phyloP scores from a whole-genome alignment of 2,888 invertebrate species.

The Chymomyza amoena region DNA sequence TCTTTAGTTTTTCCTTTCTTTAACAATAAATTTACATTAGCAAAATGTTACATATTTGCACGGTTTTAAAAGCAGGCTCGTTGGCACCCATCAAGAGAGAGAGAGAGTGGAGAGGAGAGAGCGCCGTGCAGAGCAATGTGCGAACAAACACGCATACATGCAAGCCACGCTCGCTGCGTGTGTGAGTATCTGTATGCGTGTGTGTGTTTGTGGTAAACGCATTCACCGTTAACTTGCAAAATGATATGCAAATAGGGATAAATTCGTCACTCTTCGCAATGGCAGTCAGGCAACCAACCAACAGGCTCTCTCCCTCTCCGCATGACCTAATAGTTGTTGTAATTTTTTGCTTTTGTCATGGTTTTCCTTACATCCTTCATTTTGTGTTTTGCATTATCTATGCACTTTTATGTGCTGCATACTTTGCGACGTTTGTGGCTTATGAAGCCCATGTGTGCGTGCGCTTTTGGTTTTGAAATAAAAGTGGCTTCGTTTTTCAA shows the following conservation, averaged over 20 bases:
- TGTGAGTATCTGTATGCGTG: conserved; percentile 22
- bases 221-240: conserved; percentile 71
- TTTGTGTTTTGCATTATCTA: background rate
- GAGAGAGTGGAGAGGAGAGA: conserved; percentile 8
- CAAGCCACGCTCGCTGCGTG: conserved; percentile 8
- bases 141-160: conserved; percentile 28
- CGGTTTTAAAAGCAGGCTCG: conserved; percentile 54
- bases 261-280: conserved; percentile 62
- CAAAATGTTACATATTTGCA: conserved; percentile 74
- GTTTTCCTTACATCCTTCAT: conserved; percentile 8
- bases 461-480: background rate
- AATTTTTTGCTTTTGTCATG: background rate
- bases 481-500: background rate
- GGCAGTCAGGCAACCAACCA: conserved; percentile 17
- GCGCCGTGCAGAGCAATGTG: conserved; percentile 8
- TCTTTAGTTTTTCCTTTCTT: conserved; percentile 28
- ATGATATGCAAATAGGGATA: conserved; percentile 76
- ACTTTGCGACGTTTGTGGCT: conserved; percentile 9
- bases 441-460: background rate
- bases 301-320: background rate
- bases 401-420: conserved; percentile 7
- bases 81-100: conserved; percentile 24
- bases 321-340: background rate
- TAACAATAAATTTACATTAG: conserved; percentile 78
- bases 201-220: conserved; percentile 54